Conservation (phyloP, 2,113 vertebrate species). For the Dermatemys mawii region DNA sequence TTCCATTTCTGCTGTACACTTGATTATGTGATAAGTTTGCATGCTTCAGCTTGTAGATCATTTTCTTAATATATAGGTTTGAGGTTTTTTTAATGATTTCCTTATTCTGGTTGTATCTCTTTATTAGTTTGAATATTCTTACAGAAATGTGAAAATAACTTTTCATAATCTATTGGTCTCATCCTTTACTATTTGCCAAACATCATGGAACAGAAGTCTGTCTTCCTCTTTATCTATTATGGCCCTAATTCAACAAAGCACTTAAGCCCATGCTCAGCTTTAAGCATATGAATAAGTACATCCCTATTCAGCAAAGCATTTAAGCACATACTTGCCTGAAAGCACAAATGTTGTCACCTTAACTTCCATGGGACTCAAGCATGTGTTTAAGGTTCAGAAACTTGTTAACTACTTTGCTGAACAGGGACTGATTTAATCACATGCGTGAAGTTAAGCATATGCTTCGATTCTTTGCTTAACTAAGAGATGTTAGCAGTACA, state of each 20-base stretch:
- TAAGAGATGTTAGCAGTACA: background rate
- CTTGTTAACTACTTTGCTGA: background rate
- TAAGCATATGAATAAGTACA: background rate
- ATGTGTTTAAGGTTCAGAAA: background rate
- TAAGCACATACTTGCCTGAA: background rate
- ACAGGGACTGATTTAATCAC: background rate
- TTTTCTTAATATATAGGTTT: slow-evolving; percentile 42
- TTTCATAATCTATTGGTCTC: background rate
- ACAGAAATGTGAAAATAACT: slow-evolving; percentile 48
- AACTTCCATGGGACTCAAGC: background rate
- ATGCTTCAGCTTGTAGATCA: slow-evolving; percentile 36
- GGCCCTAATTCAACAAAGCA: background rate
- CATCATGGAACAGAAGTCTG: background rate
- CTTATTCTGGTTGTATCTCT: slow-evolving; percentile 5
- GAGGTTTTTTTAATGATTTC: slow-evolving; percentile 38
- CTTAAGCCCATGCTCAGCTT: background rate
- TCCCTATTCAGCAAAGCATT: background rate
- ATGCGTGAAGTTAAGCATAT: background rate
- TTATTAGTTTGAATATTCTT: slow-evolving; percentile 26
- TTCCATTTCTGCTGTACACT: slow-evolving; percentile 42
- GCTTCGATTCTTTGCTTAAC: background rate
- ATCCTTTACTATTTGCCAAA: background rate
- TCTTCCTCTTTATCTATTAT: background rate
- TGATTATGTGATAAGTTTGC: slow-evolving; percentile 41
- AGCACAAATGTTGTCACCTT: background rate